These are phyloP conservation scores for Catharus fuscescens DNA, from an alignment of 2,113 vertebrate species.

Conservation along the genomic window DNA sequence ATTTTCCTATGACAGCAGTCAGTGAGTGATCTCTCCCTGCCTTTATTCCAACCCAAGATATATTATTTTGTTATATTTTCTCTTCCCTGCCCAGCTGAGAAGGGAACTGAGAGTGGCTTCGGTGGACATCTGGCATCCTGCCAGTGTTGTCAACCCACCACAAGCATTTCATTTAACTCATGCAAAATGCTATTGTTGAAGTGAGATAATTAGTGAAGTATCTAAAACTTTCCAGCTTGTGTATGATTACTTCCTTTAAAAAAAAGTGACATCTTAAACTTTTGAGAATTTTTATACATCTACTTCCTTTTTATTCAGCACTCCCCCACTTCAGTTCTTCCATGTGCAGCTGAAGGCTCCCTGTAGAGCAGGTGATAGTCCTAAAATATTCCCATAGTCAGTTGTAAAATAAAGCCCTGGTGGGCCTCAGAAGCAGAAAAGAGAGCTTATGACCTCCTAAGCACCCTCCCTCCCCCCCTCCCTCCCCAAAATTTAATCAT, in stretches of 20 bases:
- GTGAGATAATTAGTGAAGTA: not conserved
- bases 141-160: not conserved
- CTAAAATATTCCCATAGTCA: not conserved
- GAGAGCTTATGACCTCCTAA: not conserved
- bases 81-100: not conserved
- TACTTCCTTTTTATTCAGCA: not conserved
- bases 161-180: not conserved
- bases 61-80: not conserved
- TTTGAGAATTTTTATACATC: not conserved
- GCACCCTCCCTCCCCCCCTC: not conserved
- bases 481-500: not conserved
- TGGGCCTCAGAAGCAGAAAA: not conserved
- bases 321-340: not conserved
- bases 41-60: not conserved
- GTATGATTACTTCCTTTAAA: not conserved
- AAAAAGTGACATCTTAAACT: not conserved
- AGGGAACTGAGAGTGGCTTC: not conserved
- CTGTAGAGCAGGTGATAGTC: not conserved
- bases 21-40: not conserved
- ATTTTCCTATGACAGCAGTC: not conserved
- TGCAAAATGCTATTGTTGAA: not conserved
- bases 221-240: not conserved
- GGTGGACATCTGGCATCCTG: not conserved
- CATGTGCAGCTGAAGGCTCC: not conserved
- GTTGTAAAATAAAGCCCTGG: not conserved